Evolutionary conservation across 2,797 vertebrate genomes (phyloP), one percentile per base, ranked within the genome.

Genomic region (Miichthys miiuy): DNA sequence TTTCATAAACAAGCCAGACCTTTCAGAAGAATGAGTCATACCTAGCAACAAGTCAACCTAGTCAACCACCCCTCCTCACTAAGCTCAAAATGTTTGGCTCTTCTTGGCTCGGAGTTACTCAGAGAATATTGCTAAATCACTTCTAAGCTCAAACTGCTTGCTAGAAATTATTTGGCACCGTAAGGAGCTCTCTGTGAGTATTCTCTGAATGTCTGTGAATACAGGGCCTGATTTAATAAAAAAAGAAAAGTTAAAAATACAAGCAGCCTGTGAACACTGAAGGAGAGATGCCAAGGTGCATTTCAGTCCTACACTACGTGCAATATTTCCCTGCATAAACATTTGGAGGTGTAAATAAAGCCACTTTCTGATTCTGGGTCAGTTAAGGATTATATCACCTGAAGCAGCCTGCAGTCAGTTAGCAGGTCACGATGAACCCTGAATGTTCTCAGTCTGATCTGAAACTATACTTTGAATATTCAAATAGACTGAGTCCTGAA

Each of bases 401-500:
- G 12, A 13, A 9, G 55, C 55, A 18, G 25, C 20, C 20, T 71
- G 66, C 46, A 55, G 52, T 30, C 62, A 44, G 3, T 3, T 0
- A 6, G 63, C 47, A 60, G 62, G 57, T 46, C 47, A 67, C 55
- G 46, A 25, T 16, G 25, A 41, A 65, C 9, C 42, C 23, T 46
- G 13, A 8, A 20, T 50, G 14, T 42, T 21, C 20, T 51, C 52
- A 34, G 20, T 9, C 41, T 56, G n/a, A 68, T 17, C 42, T 23
- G 38, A 72, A 46, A 56, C 18, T 11, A 12, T 27, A 23, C 54
- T 80, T 66, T 65, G 54, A 65, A 61, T 77, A 73, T 44, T 56
- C 30, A 83, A 41, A 75, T 5, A 1, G 2, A 23, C 14, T 10
- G 6, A 17, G n/a, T 38, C 34, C 44, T 51, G 30, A 50, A 3